Evolutionary conservation across 2,113 vertebrate genomes (phyloP), one percentile per base, ranked within the genome.

Genomic region (Geococcyx californianus): DNA sequence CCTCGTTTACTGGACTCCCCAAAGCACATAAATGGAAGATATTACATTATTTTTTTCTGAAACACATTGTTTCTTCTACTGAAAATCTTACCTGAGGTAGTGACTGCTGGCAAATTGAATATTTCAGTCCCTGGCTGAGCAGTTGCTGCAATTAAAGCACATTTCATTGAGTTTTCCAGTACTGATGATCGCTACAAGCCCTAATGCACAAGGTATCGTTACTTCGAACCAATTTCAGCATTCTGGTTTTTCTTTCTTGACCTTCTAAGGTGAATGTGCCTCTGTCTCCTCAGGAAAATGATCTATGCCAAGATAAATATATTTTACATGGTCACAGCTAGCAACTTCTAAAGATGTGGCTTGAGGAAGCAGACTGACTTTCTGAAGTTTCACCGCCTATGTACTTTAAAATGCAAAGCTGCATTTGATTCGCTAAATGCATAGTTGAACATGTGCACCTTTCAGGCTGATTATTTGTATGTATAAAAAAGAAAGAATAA

Each of bases 91-190:
- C 99, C 98, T 97, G 99, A 99, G 84, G 98, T 98, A 93, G 99
- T 99, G 92, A 99, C 99, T 87, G 99, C 99, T 83, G 99, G 99
- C 97, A 99, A 94, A 96, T 99, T 99, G 96, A 99, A 99, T 96
- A 99, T 99, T 97, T 99, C 99, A 68, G 99, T 99, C 96, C 99
- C 99, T 78, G 99, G 99, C 95, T 99, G 99, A 90, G 99, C 99
- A 62, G 98, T 98, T 96, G 99, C 99, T 99, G 97, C 49, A 98
- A 97, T 89, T 94, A 86, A 96, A 97, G 81, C 44, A 56, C 8
- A 92, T 51, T 92, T 76, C 24, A 85, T 16, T 97, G 70, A 87
- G 59, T 8, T 89, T 93, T 90, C 59, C 47, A 83, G 47, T 42
- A 84, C 8, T 68, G 68, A 47, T 78, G 11, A 69, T 64, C 56